These are phyloP conservation scores for Palythoa grandiflora DNA, from an alignment of 92 coral and sea anemone genomes.

Conservation along the genomic window DNA sequence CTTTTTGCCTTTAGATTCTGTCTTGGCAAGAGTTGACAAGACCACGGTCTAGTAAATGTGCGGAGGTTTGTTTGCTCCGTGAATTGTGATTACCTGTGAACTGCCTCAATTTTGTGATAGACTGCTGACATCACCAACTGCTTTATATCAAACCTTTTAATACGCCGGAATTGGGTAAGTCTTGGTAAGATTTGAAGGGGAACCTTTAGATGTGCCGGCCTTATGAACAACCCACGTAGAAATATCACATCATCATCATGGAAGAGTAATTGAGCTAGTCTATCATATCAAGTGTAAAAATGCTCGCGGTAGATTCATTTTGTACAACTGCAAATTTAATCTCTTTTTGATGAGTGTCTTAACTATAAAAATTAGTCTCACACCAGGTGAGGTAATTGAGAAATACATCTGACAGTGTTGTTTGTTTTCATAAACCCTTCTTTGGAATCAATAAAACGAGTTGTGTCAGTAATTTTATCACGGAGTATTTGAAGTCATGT, in stretches of 20 bases:
- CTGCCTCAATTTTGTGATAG: conserved; percentile 15
- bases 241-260: conserved; percentile 42
- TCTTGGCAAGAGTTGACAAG: not conserved
- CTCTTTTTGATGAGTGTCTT: conserved; percentile 45
- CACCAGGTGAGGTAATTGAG: conserved; percentile 43
- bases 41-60: not conserved
- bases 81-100: conserved; percentile 32
- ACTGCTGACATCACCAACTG: conserved; percentile 37
- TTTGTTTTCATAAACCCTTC: conserved; percentile 41
- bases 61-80: not conserved
- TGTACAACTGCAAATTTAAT: conserved; percentile 26
- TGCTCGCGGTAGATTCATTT: conserved; percentile 16
- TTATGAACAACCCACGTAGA: conserved; percentile 24
- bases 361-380: conserved; percentile 48
- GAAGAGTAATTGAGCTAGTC: conserved; percentile 3
- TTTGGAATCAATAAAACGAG: conserved; percentile 17
- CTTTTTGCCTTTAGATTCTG: not conserved
- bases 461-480: not conserved
- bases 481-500: not conserved
- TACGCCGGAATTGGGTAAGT: conserved; percentile 36
- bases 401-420: conserved; percentile 28
- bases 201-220: conserved; percentile 17
- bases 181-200: conserved; percentile 13
- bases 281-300: not conserved
- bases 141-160: conserved; percentile 29